Base-by-base conservation (phyloP, 2,797 vertebrate species). In the Poecilia picta region DNA sequence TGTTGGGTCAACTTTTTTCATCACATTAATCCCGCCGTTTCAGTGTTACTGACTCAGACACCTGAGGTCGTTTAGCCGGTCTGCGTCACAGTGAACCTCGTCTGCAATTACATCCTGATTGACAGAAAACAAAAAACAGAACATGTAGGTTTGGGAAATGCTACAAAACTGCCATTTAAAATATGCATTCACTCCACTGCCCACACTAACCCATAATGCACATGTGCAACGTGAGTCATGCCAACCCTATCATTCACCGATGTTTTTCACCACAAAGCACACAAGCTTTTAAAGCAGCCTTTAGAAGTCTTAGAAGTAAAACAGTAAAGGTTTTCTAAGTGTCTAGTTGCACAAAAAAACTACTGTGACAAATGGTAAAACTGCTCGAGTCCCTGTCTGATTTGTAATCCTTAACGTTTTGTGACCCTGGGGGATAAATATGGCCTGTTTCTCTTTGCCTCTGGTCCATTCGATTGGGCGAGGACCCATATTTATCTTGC, bases 131-230 rank as follows among this genome's bases (percentile, higher is more conserved):
- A 41, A 41, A 41, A 8, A 41, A 41, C 1, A 41, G 1, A 45
- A 72, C 68, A 72, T 76, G 11, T 71, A 55, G 36, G 28, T 33
- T 25, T 71, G 12, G 55, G 73, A 64, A 73, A 45, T 73, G 6
- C 75, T 53, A 11, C 16, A 75, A 33, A 39, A 11, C 36, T 73
- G 45, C 72, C 49, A 83, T 80, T 59, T 73, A 79, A 87, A 84
- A 66, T 86, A 23, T 79, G 47, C 57, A 36, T 18, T 79, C 47
- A 71, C 47, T 57, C 18, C 8, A 23, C 36, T 39, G 0, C 53
- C 15, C n/a, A 39, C 77, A 72, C 59, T 15, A 74, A 68, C 53
- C 68, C 33, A 55, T 36, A 59, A 41, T 57, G 57, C 55, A 80
- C 53, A 55, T 72, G 64, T 76, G 66, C 23, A 53, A 47, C n/a